These are phyloP conservation scores for Scaptomyza pallida DNA, from an alignment of 1,140 invertebrate genomes.

Conservation along the genomic window DNA sequence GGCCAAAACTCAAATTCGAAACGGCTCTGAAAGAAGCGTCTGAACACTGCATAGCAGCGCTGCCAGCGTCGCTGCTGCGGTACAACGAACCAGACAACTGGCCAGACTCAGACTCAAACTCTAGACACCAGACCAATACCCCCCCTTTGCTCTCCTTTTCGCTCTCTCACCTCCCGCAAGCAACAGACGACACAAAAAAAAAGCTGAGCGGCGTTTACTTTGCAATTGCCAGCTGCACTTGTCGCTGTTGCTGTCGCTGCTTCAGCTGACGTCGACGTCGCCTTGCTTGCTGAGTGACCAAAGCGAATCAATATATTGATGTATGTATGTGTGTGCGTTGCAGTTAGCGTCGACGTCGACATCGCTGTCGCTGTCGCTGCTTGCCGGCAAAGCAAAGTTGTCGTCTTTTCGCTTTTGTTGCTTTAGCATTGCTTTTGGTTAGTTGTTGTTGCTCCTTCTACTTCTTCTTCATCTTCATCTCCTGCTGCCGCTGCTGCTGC, in stretches of 20 bases:
- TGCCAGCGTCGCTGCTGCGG: constrained; percentile 43
- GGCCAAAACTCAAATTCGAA: constrained; percentile 76
- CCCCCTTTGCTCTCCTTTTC: too few relatives aligned
- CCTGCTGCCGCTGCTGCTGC: background rate
- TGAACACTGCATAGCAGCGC: constrained; percentile 7
- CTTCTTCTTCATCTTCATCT: constrained; percentile 7
- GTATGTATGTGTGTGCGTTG: constrained; percentile 69
- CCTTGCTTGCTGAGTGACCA: constrained; percentile 39
- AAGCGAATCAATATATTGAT: constrained; percentile 74
- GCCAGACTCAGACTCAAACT: constrained; percentile 29
- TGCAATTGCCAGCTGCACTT: constrained; percentile 63
- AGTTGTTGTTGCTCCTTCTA: constrained; percentile 7
- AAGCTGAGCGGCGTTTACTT: constrained; percentile 24
- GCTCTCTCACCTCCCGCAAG: background rate
- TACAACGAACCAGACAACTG: constrained; percentile 67
- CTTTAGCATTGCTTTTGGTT: constrained; percentile 24
- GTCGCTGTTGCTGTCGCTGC: constrained; percentile 39
- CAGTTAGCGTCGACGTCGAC: constrained; percentile 15
- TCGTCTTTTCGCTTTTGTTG: constrained; percentile 75
- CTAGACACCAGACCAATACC: constrained; percentile 22
- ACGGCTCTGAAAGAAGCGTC: constrained; percentile 57
- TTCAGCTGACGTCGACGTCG: constrained; percentile 6
- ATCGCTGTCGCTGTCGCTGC: constrained; percentile 22
- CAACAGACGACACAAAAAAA: constrained; percentile 4
- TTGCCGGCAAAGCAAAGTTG: constrained; percentile 57